Evolutionary conservation across 2,888 invertebrate species (phyloP).

Genomic region (Coleophora deauratella): DNA sequence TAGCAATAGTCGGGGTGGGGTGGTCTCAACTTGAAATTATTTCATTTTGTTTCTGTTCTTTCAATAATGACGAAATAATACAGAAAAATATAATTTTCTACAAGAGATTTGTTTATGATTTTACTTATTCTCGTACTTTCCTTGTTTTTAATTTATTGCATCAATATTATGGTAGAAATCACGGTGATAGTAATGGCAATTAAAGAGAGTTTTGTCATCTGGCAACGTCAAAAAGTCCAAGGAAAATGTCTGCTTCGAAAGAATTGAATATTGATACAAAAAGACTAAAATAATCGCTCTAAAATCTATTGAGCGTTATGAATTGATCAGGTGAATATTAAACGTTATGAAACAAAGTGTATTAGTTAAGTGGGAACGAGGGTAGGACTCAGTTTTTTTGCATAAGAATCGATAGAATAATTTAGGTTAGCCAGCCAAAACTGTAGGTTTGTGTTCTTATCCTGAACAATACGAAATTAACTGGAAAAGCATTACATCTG

Average conservation of each 20-base stretch:
- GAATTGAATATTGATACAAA: conserved; percentile 50
- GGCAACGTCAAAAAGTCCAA: conserved; percentile 30
- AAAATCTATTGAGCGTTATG: conserved; percentile 37
- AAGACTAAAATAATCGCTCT: conserved; percentile 43
- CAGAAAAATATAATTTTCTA: too few species aligned
- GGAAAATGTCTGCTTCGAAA: conserved; percentile 67
- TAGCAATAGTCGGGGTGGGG: conserved; percentile 36
- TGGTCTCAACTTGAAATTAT: too few species aligned
- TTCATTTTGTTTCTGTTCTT: too few species aligned
- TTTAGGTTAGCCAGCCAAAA: conserved; percentile 64
- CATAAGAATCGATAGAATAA: conserved; percentile 72
- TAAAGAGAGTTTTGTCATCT: conserved; percentile 8
- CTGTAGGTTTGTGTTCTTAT: conserved; percentile 53
- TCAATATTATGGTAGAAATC: too few species aligned
- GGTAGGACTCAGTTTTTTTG: conserved; percentile 64
- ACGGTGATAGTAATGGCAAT: too few species aligned
- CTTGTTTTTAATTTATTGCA: too few species aligned
- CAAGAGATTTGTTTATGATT: too few species aligned
- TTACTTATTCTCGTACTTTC: too few species aligned
- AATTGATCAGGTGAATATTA: conserved; percentile 55
- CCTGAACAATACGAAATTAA: conserved; percentile 49
- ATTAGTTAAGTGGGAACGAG: conserved; percentile 35
- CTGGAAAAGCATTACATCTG: conserved; percentile 40
- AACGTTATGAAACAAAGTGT: conserved; percentile 26
- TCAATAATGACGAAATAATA: too few species aligned